These are phyloP conservation scores for Macrophya alboannulata DNA, from an alignment of 2,888 invertebrate species.

Conservation along the genomic window DNA sequence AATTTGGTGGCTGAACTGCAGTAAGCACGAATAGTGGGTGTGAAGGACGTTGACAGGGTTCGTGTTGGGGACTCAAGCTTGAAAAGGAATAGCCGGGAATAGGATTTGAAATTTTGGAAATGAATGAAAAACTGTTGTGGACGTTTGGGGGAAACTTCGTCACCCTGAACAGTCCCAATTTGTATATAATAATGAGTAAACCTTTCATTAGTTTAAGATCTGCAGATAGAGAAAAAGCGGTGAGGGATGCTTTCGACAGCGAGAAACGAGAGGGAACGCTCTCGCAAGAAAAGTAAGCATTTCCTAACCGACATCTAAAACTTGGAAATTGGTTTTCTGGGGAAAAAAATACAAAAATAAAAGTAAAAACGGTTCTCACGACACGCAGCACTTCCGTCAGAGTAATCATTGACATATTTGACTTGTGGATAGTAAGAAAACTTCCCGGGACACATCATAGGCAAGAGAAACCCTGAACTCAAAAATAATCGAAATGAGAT, in stretches of 20 bases:
- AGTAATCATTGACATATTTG: neutral
- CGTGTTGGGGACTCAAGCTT: neutral
- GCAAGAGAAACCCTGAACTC: neutral
- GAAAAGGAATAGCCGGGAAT: neutral
- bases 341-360: neutral
- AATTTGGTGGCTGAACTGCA: neutral
- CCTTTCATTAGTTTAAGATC: neutral
- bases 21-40: neutral
- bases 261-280: conserved; percentile 1
- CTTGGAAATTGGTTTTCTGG: conserved; percentile 28
- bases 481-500: neutral
- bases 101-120: neutral
- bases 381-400: neutral
- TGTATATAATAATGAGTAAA: neutral
- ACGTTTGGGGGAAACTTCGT: neutral
- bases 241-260: neutral
- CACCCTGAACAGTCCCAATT: neutral
- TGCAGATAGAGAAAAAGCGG: neutral
- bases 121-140: neutral
- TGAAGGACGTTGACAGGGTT: neutral
- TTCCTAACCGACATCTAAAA: conserved; percentile 14
- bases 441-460: neutral
- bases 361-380: neutral
- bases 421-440: neutral
- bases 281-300: conserved; percentile 3